Conservation (phyloP, 2,113 vertebrate species). For the Salvelinus namaycush region DNA sequence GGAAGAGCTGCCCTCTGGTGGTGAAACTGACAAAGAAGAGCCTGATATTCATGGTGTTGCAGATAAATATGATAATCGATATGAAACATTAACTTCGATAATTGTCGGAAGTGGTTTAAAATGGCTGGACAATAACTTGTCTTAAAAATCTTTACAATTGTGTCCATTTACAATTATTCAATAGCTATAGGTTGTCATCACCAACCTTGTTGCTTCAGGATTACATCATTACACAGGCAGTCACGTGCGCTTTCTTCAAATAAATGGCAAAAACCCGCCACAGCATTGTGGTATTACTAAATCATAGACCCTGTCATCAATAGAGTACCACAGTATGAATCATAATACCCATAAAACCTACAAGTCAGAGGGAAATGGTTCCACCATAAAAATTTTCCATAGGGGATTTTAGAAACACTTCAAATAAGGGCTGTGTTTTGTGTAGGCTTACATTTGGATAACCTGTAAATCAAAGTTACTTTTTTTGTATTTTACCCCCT, state of each 20-base stretch:
- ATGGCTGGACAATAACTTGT: not conserved
- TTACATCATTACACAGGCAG: constrained; percentile 38
- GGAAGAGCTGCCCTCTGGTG: constrained; percentile 3
- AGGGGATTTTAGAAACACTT: no score
- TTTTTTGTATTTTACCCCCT: not conserved
- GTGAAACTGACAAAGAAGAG: not conserved
- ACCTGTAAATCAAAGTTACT: not conserved
- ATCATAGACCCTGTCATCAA: no score
- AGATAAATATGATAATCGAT: not conserved
- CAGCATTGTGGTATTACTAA: no score
- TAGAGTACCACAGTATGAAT: not conserved
- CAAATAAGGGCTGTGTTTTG: no score
- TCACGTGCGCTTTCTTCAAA: no score
- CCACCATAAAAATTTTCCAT: no score
- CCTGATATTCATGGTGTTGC: not conserved
- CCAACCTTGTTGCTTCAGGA: constrained; percentile 20
- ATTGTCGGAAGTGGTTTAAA: not conserved
- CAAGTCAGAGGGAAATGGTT: no score
- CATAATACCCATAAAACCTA: no score
- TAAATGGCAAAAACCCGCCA: no score
- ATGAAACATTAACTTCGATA: not conserved
- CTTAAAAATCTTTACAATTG: not conserved
- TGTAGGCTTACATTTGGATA: no score
- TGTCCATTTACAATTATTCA: not conserved
- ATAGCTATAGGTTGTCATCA: not conserved